Percentiles rank a stretch among this genome's conserved stretches.
These are phyloP conservation scores for Cichladusa arquata DNA, from an alignment of 2,113 vertebrate species.

Conservation along the genomic window DNA sequence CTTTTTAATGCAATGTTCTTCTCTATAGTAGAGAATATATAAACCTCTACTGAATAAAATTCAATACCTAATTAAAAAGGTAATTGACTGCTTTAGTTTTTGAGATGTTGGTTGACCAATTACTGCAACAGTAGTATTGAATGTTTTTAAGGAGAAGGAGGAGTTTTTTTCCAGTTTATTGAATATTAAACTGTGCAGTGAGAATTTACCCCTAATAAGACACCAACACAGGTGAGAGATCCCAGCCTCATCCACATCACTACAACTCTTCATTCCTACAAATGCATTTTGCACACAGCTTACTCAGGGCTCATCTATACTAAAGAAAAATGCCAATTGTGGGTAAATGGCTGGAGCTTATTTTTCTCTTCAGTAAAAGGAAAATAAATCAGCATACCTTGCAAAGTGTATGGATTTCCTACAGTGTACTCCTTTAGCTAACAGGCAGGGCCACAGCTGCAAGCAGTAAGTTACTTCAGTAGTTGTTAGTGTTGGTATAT, in stretches of 20 bases:
- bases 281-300: background rate
- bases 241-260: background rate
- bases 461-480: background rate
- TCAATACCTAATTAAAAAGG: conserved; percentile 1
- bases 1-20: background rate
- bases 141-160: background rate
- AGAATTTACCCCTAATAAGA: background rate
- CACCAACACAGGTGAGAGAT: background rate
- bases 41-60: background rate
- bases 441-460: background rate
- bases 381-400: background rate
- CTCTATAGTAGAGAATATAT: background rate
- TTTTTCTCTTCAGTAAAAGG: background rate
- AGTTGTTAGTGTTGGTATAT: background rate
- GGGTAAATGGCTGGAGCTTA: background rate
- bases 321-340: background rate
- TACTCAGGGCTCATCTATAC: background rate
- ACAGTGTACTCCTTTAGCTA: background rate
- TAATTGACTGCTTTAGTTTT: background rate
- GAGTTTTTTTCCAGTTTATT: background rate
- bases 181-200: background rate
- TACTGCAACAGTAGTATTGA: background rate
- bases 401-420: background rate
- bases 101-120: background rate
- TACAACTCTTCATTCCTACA: background rate